Evolutionary conservation across 2,797 vertebrate species (phyloP), one percentile per base, ranked within the genome.

Genomic region (Platalea minor): DNA sequence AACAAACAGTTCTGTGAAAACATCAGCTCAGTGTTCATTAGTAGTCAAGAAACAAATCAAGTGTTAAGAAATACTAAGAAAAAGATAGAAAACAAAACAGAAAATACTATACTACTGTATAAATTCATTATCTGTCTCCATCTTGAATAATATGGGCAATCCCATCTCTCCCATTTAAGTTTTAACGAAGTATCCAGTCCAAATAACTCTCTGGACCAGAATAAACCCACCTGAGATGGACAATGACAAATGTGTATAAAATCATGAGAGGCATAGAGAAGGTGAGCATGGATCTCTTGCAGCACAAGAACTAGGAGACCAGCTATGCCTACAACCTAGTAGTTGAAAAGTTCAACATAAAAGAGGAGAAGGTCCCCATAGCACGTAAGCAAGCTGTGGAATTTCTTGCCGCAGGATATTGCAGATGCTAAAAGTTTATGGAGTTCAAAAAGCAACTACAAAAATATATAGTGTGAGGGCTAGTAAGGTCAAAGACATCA

Each of bases 381-480:
- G 53, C 69, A n/a, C 8, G 8, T 25, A 31, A 4, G 0, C 5
- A 64, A 87, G 41, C 59, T 35, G 6, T 54, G 70, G 59, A 91
- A 78, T 74, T 88, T 92, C 69, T 90, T 92, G 17, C 79, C 48
- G 53, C 60, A 67, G 86, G 86, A 88, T 90, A 92, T 86, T 90
- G 53, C 23, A 81, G 39, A 43, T 50, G 73, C 43, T 93, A 91
- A 87, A 96, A 85, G 17, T 95, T 95, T 89, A 89, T 89, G 65
- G 69, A 73, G 31, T 89, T 93, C 74, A 76, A 87, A 89, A 91
- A 85, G 26, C 60, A 89, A 31, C 74, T 65, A 73, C 81, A 87
- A 89, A 92, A 89, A 82, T 68, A 76, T 46, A n/a, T 43, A 85
- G 18, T 65, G 54, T 60, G 53, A 70, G n/a, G 57, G 20, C 48